phyloP scores from a whole-genome alignment of 2,888 invertebrate genomes.

The Rhaphigaster nebulosa region DNA sequence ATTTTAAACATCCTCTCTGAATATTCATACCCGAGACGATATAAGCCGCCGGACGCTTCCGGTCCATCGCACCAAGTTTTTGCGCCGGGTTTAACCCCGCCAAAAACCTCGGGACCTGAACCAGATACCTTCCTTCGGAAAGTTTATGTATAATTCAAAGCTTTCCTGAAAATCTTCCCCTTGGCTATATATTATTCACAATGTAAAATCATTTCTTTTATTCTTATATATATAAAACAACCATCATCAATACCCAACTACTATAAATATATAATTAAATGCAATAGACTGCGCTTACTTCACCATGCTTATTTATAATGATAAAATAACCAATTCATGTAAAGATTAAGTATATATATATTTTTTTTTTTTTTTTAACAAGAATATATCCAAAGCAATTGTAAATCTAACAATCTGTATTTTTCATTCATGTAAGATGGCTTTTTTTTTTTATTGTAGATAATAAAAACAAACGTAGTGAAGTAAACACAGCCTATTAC shows the following conservation, averaged over 20 bases:
- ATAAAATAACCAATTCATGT: too few relatives aligned
- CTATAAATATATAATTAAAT: too few relatives aligned
- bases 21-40: slow-evolving; percentile 61
- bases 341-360: too few relatives aligned
- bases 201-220: background rate
- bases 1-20: slow-evolving; percentile 62
- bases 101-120: slow-evolving; percentile 6
- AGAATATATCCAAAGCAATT: too few relatives aligned
- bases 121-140: slow-evolving; percentile 26
- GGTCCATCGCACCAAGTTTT: slow-evolving; percentile 45
- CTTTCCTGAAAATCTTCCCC: background rate
- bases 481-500: too few relatives aligned
- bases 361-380: too few relatives aligned
- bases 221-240: background rate
- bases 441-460: too few relatives aligned
- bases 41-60: slow-evolving; percentile 28
- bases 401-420: too few relatives aligned
- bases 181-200: background rate
- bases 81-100: slow-evolving; percentile 27
- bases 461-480: too few relatives aligned
- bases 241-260: background rate
- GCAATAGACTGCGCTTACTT: too few relatives aligned
- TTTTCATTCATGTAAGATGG: too few relatives aligned
- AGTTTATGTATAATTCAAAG: slow-evolving; percentile 48
- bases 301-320: too few relatives aligned